Conservation (phyloP, 1,140 invertebrate species). For the Phymorhynchus buccinoides region DNA sequence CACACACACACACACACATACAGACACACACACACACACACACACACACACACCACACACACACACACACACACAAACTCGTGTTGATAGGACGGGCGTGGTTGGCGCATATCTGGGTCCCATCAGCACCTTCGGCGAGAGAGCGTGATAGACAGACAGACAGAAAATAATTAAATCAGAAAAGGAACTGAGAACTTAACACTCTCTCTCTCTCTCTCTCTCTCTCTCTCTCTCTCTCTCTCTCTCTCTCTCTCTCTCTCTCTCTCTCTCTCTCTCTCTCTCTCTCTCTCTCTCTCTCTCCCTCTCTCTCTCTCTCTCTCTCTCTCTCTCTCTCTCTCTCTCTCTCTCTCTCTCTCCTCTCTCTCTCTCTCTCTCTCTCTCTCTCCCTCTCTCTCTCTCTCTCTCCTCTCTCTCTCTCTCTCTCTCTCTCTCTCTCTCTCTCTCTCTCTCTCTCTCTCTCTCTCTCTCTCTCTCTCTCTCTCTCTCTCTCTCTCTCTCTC, state of each 20-base stretch:
- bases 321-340: constrained; percentile 1
- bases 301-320: constrained; percentile 4
- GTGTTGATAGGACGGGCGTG: no score
- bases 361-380: background rate
- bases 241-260: background rate
- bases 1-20: no score
- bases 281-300: background rate
- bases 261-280: constrained; percentile 1
- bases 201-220: no score
- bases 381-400: constrained; percentile 17
- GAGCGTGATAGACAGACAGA: no score
- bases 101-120: no score
- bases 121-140: no score
- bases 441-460: constrained; percentile 3
- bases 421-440: background rate
- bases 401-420: background rate
- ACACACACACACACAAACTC: no score
- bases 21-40: no score
- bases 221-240: no score
- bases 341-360: background rate
- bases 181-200: no score
- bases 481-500: constrained; percentile 10
- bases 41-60: no score
- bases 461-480: background rate
- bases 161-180: no score